Conservation (phyloP, 1,140 invertebrate species). For the Drosophila guanche region DNA sequence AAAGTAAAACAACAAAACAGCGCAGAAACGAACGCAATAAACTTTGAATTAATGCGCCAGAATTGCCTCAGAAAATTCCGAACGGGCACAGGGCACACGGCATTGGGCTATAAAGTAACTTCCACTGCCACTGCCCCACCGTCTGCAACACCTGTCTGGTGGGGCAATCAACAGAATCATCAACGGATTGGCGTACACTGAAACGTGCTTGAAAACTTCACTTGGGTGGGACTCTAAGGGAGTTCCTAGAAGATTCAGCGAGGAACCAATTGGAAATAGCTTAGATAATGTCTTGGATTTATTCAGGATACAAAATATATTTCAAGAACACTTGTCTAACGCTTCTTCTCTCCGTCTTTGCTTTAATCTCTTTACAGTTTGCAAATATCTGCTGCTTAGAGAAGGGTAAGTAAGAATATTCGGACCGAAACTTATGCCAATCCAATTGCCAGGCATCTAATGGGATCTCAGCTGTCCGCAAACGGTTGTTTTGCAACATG, state of each 20-base stretch:
- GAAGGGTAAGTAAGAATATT: no score
- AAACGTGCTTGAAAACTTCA: neutral
- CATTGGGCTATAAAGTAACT: slow-evolving; percentile 47
- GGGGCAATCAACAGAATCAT: slow-evolving; percentile 26
- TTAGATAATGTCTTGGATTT: no score
- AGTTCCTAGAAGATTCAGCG: slow-evolving; percentile 8
- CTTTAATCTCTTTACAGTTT: no score
- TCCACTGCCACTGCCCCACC: slow-evolving; percentile 4
- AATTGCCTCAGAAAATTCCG: slow-evolving; percentile 49
- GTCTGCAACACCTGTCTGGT: neutral
- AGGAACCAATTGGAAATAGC: neutral
- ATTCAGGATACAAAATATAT: no score
- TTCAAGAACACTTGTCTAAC: no score
- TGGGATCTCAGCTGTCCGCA: slow-evolving; percentile 17
- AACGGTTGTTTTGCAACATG: slow-evolving; percentile 32
- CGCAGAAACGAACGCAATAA: slow-evolving; percentile 30
- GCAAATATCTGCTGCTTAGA: no score
- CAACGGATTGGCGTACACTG: slow-evolving; percentile 6
- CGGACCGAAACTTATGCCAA: neutral
- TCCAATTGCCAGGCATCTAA: slow-evolving; percentile 16
- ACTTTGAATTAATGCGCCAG: slow-evolving; percentile 42
- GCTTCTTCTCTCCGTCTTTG: no score
- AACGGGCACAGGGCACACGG: slow-evolving; percentile 27
- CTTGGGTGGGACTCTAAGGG: slow-evolving; percentile 34
- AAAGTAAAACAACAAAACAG: slow-evolving; percentile 13